These are phyloP conservation scores for Hafferia zeledoni DNA, from an alignment of 2,797 vertebrate species.

Conservation along the genomic window DNA sequence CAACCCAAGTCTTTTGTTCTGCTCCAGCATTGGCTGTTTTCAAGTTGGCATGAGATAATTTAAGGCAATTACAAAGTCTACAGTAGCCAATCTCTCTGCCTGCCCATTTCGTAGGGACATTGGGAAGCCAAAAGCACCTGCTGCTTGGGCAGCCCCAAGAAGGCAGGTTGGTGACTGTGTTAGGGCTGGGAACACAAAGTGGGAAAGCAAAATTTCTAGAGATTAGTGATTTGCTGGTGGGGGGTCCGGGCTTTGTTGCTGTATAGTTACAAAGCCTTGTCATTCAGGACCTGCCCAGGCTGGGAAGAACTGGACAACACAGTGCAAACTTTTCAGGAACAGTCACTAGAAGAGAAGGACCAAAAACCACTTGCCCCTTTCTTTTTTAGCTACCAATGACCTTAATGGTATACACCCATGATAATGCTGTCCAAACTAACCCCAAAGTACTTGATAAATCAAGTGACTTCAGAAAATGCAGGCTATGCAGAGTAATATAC, in stretches of 20 bases:
- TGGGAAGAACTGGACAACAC: neutral
- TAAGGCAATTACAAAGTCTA: neutral
- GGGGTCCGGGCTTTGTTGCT: neutral
- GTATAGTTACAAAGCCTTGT: neutral
- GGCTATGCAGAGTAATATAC: neutral
- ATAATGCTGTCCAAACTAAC: neutral
- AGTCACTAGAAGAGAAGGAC: neutral
- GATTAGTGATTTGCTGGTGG: neutral
- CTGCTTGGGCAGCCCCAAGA: neutral
- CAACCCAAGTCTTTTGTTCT: neutral
- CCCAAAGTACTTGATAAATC: neutral
- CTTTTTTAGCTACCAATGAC: neutral
- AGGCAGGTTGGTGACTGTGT: neutral
- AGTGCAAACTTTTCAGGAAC: neutral
- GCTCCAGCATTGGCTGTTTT: neutral
- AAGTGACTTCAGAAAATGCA: neutral
- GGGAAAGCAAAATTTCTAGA: neutral
- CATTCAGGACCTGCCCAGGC: neutral
- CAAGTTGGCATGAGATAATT: neutral
- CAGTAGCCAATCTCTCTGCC: neutral
- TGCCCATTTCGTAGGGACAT: neutral
- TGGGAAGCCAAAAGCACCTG: neutral
- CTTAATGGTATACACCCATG: neutral
- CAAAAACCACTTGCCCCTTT: fast-evolving
- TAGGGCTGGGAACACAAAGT: neutral